Evolutionary conservation across 92 coral and sea anemone species (phyloP).

Genomic region (Montipora capitata): DNA sequence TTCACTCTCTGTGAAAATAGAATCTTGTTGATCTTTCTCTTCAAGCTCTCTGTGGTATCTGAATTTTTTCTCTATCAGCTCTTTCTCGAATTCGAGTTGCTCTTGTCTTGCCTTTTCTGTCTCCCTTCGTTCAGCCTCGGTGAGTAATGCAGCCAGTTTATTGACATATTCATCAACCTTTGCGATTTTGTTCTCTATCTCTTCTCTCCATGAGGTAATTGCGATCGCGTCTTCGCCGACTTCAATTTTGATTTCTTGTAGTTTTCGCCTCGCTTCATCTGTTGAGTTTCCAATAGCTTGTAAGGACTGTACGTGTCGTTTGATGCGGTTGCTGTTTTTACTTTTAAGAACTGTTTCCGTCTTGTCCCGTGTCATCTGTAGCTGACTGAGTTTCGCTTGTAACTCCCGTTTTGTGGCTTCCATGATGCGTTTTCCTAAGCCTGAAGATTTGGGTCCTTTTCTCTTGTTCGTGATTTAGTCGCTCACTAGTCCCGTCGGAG

Average conservation of each 20-base stretch:
- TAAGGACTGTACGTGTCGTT: conserved; percentile 35
- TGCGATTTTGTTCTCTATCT: conserved; percentile 41
- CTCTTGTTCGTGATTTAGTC: conserved; percentile 67
- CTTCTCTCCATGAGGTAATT: conserved; percentile 50
- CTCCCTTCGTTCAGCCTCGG: conserved; percentile 43
- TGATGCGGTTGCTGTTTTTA: conserved; percentile 47
- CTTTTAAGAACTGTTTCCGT: conserved; percentile 38
- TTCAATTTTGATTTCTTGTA: conserved; percentile 52
- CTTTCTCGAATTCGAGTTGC: conserved; percentile 56
- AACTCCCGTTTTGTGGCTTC: conserved; percentile 43
- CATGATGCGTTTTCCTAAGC: conserved; percentile 34
- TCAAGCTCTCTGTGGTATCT: conserved; percentile 56
- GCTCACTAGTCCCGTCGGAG: conserved; percentile 55
- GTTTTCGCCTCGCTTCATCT: conserved; percentile 47
- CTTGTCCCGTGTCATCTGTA: conserved; percentile 48
- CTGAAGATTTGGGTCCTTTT: conserved; percentile 24
- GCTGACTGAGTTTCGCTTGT: conserved; percentile 50
- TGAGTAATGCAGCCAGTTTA: conserved; percentile 21
- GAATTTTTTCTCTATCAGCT: conserved; percentile 46
- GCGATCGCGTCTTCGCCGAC: conserved; percentile 41
- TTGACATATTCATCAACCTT: conserved; percentile 49
- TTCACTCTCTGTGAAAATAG: not conserved
- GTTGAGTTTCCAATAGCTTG: conserved; percentile 51
- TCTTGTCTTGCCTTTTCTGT: conserved; percentile 29
- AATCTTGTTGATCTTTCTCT: conserved; percentile 34